Evolutionary conservation across 2,113 vertebrate species (phyloP).

Genomic region (Theristicus caerulescens): DNA sequence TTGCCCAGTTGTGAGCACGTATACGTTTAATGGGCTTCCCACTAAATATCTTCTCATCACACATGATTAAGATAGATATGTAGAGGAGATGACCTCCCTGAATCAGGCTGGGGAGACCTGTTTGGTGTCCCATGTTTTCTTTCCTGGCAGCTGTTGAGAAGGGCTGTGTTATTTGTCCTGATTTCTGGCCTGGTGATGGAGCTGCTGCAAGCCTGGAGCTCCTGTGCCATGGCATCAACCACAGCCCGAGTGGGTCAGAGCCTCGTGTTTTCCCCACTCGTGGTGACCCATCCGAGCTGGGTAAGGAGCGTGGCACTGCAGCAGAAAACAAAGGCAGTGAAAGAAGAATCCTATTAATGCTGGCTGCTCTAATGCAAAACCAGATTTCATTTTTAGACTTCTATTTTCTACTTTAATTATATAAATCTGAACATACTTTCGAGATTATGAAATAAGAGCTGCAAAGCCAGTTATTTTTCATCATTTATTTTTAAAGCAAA

Average conservation of each 20-base stretch:
- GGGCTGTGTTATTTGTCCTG: not conserved
- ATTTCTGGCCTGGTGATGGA: not conserved
- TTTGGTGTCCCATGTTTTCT: not conserved
- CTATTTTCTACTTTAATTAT: slow-evolving; percentile 63
- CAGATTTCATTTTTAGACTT: slow-evolving; percentile 43
- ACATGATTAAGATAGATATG: not conserved
- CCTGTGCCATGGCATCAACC: fast-evolving
- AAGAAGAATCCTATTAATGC: not conserved
- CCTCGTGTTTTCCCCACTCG: not conserved
- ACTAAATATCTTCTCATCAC: not conserved
- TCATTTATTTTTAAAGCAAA: slow-evolving; percentile 70
- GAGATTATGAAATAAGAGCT: slow-evolving; percentile 51
- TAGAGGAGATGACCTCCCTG: not conserved
- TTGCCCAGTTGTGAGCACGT: fast-evolving
- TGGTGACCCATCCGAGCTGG: not conserved
- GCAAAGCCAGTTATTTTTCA: slow-evolving; percentile 62
- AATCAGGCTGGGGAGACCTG: not conserved
- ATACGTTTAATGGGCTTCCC: not conserved
- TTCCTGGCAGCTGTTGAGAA: not conserved
- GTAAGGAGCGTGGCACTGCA: not conserved
- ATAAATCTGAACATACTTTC: slow-evolving; percentile 53
- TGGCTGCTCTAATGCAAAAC: not conserved
- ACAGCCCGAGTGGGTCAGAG: not conserved
- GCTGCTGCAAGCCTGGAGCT: not conserved
- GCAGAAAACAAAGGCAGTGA: not conserved